Conservation (phyloP, 2,888 invertebrate species). For the Mylabris sibirica region DNA sequence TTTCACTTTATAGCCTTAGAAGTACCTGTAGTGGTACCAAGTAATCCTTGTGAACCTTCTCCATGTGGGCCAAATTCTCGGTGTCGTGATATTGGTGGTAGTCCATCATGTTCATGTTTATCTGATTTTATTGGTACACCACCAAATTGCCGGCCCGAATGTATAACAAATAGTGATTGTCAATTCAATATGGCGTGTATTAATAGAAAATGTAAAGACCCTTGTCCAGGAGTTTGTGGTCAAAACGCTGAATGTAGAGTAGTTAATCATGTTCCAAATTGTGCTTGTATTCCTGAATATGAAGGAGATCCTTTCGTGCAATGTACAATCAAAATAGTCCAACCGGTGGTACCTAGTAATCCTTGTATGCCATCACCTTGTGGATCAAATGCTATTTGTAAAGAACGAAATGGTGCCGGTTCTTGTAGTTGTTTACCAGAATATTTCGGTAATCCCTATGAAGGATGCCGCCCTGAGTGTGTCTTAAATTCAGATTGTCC, state of each 20-base stretch:
- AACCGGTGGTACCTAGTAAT: constrained; percentile 59
- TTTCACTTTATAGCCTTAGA: background rate
- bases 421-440: constrained; percentile 75
- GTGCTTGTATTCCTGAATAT: constrained; percentile 71
- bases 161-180: constrained; percentile 76
- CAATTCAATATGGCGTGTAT: constrained; percentile 74
- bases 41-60: constrained; percentile 61
- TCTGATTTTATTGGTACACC: constrained; percentile 61
- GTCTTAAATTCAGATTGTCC: constrained; percentile 57
- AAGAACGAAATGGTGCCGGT: constrained; percentile 73
- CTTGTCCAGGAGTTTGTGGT: constrained; percentile 77
- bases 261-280: constrained; percentile 78
- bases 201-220: constrained; percentile 77
- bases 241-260: constrained; percentile 76
- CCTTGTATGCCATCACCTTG: constrained; percentile 65
- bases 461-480: constrained; percentile 68
- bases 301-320: constrained; percentile 72
- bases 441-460: constrained; percentile 78
- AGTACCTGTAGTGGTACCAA: constrained; percentile 45
- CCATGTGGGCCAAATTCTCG: constrained; percentile 63
- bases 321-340: constrained; percentile 62
- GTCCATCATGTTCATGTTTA: constrained; percentile 65
- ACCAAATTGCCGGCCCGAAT: constrained; percentile 70
- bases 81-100: constrained; percentile 62
- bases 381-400: constrained; percentile 75